Base-by-base conservation (phyloP, 1,140 invertebrate genomes). In the Caenorhabditis tropicalis region DNA sequence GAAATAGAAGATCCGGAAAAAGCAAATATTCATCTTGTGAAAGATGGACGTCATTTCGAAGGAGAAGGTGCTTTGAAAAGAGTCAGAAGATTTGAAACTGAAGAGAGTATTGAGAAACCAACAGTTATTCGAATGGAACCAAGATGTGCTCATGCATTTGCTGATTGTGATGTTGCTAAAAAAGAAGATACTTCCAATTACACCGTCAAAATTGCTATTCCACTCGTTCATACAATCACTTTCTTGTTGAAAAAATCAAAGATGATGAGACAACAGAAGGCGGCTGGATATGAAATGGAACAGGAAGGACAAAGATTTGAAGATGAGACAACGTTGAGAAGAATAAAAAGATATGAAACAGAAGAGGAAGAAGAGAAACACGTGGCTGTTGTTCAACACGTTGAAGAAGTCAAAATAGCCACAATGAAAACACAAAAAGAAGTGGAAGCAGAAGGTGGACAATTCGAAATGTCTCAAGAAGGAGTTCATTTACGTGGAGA, bases 101-200 rank as follows among this genome's bases (percentile, higher is more conserved):
- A 79, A 39, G 85, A 86, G 36, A 86, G 85, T 39, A 70, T 86
- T 49, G 84, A 86, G 31, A 48, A 49, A 16, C 51, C 65, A 24
- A 80, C 84, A 48, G 39, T 79, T 7, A 83, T 83, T 36, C 12
- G 65, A 43, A 74, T 74, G 65, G 81, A 70, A 27, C 84, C 84
- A 51, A 83, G 84, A 48, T 87, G 86, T 56, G 80, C 84, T 31
- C 84, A 87, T 29, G 84, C 60, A 21, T 87, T 87, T 79, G 86
- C 84, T 79, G 86, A 87, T 49, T 87, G 86, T 56, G 86, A 87
- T 29, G 31, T 87, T 4, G 79, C 74, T 7, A 51, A 80, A 24
- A 86, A 58, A 29, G 86, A 87, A 21, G 86, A 87, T 43, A 82
- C 60, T 12, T 87, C 86, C 10, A 60, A 56, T 31, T 85, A 82